Base-by-base conservation (phyloP, 2,888 invertebrate species). In the Drosophila prostipennis region DNA sequence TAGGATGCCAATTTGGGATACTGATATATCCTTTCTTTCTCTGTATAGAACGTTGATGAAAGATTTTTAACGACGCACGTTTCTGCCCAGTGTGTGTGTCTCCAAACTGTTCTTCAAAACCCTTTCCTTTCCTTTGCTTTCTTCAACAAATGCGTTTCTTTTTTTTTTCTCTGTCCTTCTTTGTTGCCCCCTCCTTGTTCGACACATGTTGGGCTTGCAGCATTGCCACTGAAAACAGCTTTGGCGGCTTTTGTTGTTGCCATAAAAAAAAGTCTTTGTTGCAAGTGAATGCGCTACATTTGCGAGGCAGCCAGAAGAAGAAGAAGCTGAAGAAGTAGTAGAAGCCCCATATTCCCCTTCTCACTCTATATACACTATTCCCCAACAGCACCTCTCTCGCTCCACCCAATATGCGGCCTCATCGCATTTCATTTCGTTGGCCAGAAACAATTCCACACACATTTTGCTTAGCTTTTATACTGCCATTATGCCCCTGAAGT, bases 271-370 rank as follows among this genome's bases (percentile, higher is more conserved):
- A 71, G 74, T 77, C 80, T 86, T 87, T 85, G 85, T 85, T 88
- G 78, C 77, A 78, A 78, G 78, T 77, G 73, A 81, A 79, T 82
- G 85, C 82, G 71, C 74, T 77, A 80, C 78, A 86, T 78, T 85
- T 73, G 71, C 77, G 64, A 79, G 52, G 72, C 67, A 64, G 23
- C 43, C 11, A 40, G 26, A 11, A 16, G 8, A 53, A 46, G 36
- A 5, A 40, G 26, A 11, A 16, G 8, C 6, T 11, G 34, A 46
- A 46, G 32, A 11, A n/a, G 7, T 29, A 46, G 14, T 42, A 45
- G 59, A 59, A 45, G 48, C 54, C 49, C 19, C 45, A 40, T 23
- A 40, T 40, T 11, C 45, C n/a, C 26, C 32, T 34, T 37, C 69
- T 40, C 34, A 13, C 7, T 26, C 29, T 19, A 16, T 34, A 1